phyloP scores from a whole-genome alignment of 2,797 vertebrate species.

The Schizopygopsis malacanthus region DNA sequence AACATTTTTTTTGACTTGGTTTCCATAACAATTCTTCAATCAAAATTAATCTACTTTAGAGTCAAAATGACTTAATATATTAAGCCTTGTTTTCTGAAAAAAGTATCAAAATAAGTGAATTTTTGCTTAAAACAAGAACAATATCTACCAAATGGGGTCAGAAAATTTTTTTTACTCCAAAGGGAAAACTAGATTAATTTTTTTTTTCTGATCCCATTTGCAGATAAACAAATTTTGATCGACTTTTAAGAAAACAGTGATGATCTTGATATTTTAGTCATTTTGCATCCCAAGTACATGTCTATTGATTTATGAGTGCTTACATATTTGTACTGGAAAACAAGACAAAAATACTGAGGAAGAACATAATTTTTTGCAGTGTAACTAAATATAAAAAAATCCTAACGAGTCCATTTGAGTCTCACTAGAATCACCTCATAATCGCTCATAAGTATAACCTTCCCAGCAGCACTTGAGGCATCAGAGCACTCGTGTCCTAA shows the following conservation, averaged over 20 bases:
- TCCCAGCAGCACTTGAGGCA: slow-evolving; percentile 11
- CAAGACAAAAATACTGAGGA: no score
- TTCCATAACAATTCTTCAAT: no score
- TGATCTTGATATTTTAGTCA: not conserved
- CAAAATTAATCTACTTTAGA: not conserved
- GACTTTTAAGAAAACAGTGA: not conserved
- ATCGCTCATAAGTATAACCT: not conserved
- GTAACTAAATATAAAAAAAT: not conserved
- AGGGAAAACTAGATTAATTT: not conserved
- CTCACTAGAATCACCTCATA: not conserved
- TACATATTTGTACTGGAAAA: not conserved
- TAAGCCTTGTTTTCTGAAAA: no score
- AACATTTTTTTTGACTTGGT: no score
- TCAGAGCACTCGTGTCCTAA: not conserved
- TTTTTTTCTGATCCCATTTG: not conserved
- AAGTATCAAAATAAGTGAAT: no score
- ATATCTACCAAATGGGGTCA: not conserved
- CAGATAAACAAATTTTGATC: not conserved
- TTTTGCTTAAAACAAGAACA: not conserved
- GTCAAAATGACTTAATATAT: no score
- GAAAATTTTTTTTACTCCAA: not conserved
- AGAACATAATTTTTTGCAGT: not conserved
- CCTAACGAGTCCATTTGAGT: not conserved
- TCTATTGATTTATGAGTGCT: not conserved
- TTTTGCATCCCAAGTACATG: not conserved